A percentile compares a stretch with the other conserved stretches of the same genome.
phyloP scores from a whole-genome alignment of 2,797 vertebrate species.

The Bradypodion ventrale region DNA sequence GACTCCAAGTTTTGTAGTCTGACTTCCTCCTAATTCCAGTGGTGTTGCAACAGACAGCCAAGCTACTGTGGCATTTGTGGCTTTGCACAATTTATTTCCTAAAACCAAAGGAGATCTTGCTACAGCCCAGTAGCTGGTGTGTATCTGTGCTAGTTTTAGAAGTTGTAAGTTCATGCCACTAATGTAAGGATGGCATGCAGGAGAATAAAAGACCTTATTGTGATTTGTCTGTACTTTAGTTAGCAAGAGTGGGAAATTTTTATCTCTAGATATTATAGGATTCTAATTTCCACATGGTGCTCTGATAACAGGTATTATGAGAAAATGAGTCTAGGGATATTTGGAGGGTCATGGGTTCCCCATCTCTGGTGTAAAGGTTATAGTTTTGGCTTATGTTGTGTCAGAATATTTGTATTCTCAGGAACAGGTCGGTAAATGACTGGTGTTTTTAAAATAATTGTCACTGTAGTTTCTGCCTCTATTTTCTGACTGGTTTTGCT shows the following conservation, averaged over 20 bases:
- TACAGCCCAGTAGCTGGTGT: neutral
- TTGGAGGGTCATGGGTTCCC: neutral
- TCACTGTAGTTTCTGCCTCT: neutral
- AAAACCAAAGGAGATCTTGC: neutral
- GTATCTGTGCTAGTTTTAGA: neutral
- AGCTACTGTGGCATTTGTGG: neutral
- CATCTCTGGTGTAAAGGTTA: neutral
- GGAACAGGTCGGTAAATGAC: neutral
- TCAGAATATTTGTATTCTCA: neutral
- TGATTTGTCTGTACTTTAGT: neutral
- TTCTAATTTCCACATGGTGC: neutral
- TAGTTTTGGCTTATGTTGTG: neutral
- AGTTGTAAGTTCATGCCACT: neutral
- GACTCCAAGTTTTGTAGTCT: neutral
- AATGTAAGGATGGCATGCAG: neutral
- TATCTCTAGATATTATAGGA: neutral
- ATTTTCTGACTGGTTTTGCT: neutral
- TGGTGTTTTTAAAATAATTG: neutral
- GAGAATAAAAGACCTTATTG: neutral
- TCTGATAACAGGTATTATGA: neutral
- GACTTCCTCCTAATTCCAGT: neutral
- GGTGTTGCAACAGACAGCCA: neutral
- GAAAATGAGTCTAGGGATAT: neutral
- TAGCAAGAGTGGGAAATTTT: neutral
- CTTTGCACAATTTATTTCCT: neutral